Percentiles rank a stretch among this genome's conserved stretches.
Conservation (phyloP, 2,113 vertebrate genomes). For the Trichechus manatus region DNA sequence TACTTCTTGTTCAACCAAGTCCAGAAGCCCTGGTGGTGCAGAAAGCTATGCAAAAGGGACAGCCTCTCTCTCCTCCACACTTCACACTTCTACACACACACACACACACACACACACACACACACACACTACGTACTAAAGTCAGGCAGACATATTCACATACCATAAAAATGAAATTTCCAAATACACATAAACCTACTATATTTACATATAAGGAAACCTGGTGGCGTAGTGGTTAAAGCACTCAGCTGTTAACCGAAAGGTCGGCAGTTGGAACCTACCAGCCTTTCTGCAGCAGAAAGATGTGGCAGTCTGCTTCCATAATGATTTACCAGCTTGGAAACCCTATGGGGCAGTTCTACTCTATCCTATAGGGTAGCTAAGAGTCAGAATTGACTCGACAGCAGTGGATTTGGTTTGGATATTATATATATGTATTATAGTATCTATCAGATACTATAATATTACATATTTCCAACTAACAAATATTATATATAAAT, state of each 20-base stretch:
- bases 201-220: background rate
- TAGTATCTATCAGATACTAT: background rate
- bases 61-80: background rate
- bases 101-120: background rate
- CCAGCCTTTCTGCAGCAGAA: too few species aligned
- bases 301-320: too few species aligned
- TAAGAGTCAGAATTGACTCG: too few species aligned
- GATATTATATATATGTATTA: background rate
- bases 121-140: background rate
- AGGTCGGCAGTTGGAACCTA: too few species aligned
- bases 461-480: background rate
- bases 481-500: background rate
- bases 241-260: too few species aligned
- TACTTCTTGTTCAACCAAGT: conserved; percentile 16
- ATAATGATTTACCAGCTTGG: too few species aligned
- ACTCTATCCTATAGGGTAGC: too few species aligned
- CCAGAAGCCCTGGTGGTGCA: background rate
- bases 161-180: background rate
- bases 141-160: background rate
- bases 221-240: background rate
- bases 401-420: background rate
- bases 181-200: background rate
- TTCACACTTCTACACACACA: background rate
- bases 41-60: background rate
- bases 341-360: too few species aligned